A percentile compares a stretch with the other conserved stretches of the same genome.
These are phyloP conservation scores for Drosophila stalkeri DNA, from an alignment of 2,888 invertebrate genomes.

Conservation along the genomic window DNA sequence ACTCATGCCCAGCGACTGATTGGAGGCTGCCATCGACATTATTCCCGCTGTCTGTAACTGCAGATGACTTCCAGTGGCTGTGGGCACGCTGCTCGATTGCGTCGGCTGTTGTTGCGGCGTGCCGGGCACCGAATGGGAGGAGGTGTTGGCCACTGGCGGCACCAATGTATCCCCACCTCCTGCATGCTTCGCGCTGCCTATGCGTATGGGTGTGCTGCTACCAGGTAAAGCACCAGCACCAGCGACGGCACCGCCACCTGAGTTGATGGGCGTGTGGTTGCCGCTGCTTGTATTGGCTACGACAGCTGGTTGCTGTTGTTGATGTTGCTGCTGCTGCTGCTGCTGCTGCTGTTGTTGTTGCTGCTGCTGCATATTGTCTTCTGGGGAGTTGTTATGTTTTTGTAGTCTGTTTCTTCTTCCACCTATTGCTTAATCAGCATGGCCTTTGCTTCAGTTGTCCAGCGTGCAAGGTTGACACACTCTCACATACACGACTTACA, in stretches of 20 bases:
- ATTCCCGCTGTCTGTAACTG: constrained; percentile 72
- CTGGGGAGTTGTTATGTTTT: constrained; percentile 18
- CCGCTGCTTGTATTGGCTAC: constrained; percentile 36
- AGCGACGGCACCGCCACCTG: constrained; percentile 28
- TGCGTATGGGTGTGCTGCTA: constrained; percentile 83
- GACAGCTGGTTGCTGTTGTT: constrained; percentile 26
- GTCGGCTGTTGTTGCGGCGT: constrained; percentile 56
- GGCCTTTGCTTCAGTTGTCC: constrained; percentile 68
- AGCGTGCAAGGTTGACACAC: constrained; percentile 33
- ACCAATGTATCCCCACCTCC: constrained; percentile 67
- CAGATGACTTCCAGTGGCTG: constrained; percentile 65
- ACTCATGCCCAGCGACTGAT: constrained; percentile 73
- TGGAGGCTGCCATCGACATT: constrained; percentile 73
- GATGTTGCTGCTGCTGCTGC: constrained; percentile 18
- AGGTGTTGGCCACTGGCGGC: constrained; percentile 36
- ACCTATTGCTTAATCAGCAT: constrained; percentile 59
- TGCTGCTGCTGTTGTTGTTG: constrained; percentile 26
- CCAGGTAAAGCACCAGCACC: constrained; percentile 56
- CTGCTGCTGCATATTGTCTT: constrained; percentile 56
- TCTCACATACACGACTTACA: constrained; percentile 12
- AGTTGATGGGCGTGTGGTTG: constrained; percentile 39
- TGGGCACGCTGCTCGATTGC: constrained; percentile 76
- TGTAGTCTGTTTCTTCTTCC: constrained; percentile 18
- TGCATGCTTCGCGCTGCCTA: constrained; percentile 69
- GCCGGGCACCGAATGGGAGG: constrained; percentile 54